Conservation (phyloP, 2,113 vertebrate species). For the Taxidea taxus region DNA sequence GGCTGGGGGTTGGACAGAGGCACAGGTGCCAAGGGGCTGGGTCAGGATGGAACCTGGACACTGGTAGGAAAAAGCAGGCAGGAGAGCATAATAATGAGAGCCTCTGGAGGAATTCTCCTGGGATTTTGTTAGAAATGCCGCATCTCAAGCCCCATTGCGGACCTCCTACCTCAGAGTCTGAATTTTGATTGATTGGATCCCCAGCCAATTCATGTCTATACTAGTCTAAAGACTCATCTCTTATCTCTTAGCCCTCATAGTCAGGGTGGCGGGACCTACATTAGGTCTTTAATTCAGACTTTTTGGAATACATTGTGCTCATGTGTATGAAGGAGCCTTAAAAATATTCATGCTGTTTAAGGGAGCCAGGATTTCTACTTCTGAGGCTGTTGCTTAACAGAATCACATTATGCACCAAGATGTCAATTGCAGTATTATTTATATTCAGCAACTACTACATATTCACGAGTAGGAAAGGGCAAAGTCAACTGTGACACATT, state of each 20-base stretch:
- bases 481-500: background rate
- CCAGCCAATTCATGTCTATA: fast-evolving
- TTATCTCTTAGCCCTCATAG: background rate
- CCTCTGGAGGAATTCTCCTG: background rate
- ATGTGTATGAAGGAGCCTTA: background rate
- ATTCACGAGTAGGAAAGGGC: background rate
- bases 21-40: background rate
- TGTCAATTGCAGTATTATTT: background rate
- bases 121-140: background rate
- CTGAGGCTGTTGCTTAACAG: background rate
- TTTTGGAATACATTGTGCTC: background rate
- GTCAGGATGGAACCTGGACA: no score
- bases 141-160: background rate
- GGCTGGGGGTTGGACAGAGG: background rate
- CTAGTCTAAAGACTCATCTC: no score
- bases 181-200: no score
- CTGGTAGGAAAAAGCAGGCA: background rate
- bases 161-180: background rate
- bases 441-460: background rate
- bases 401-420: background rate
- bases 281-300: background rate
- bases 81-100: background rate
- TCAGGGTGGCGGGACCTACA: fast-evolving
- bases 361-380: background rate
- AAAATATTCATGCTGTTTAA: background rate